Percentiles rank a stretch among this genome's conserved stretches.
Conservation (phyloP, 2,888 invertebrate species). For the Drosophila kanekoi region DNA sequence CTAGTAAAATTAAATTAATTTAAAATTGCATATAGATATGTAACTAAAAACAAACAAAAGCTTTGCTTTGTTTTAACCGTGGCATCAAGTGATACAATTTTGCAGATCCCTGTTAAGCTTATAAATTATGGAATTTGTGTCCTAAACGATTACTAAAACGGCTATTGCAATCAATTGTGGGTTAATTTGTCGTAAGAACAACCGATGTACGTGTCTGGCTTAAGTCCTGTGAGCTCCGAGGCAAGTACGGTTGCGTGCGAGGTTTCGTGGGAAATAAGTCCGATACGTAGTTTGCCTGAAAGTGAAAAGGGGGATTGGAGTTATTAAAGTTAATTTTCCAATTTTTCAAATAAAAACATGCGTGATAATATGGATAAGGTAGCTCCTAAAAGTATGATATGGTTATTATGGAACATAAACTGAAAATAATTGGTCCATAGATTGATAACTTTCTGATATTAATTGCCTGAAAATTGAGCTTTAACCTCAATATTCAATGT, state of each 20-base stretch:
- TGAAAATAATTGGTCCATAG: no score
- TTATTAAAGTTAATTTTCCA: conserved; percentile 4
- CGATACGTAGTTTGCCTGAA: conserved; percentile 84
- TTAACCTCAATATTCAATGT: background rate
- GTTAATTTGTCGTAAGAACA: conserved; percentile 63
- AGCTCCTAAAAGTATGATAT: conserved; percentile 68
- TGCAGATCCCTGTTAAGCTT: conserved; percentile 34
- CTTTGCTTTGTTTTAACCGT: conserved; percentile 46
- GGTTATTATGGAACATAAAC: background rate
- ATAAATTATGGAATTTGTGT: conserved; percentile 70
- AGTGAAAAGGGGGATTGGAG: conserved; percentile 32
- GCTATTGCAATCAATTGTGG: conserved; percentile 2
- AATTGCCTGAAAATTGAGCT: background rate
- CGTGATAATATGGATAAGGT: background rate
- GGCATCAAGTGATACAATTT: conserved; percentile 16
- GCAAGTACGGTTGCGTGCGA: conserved; percentile 72
- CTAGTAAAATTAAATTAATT: conserved; percentile 16
- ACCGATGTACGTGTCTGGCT: conserved; percentile 63
- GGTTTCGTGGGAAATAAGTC: conserved; percentile 76
- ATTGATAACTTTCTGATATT: no score
- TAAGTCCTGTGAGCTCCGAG: conserved; percentile 78
- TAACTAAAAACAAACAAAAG: conserved; percentile 40
- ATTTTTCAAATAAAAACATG: background rate
- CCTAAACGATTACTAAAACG: conserved; percentile 31
- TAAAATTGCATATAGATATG: conserved; percentile 20